phyloP scores from a whole-genome alignment of 2,888 invertebrate genomes.

The Drosophila suboccidentalis region DNA sequence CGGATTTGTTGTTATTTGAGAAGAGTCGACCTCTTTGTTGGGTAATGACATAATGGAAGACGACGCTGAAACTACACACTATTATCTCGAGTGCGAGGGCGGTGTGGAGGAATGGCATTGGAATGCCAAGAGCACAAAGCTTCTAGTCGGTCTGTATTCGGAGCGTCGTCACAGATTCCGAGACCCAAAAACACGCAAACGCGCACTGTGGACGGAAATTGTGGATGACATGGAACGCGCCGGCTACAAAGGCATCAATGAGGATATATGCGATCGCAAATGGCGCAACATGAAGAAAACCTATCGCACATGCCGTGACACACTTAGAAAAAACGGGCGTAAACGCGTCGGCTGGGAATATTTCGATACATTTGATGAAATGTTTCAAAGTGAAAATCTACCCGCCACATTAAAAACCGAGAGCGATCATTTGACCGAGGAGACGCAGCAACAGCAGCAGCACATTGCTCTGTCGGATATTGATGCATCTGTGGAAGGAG shows the following conservation, averaged over 20 bases:
- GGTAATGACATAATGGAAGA: conserved; percentile 40
- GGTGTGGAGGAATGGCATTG: conserved; percentile 61
- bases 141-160: conserved; percentile 55
- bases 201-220: conserved; percentile 56
- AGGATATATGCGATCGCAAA: conserved; percentile 63
- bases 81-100: conserved; percentile 45
- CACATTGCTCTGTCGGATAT: conserved; percentile 24
- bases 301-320: conserved; percentile 58
- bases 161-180: conserved; percentile 47
- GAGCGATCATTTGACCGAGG: neutral
- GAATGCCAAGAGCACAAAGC: conserved; percentile 54
- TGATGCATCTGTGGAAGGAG: conserved; percentile 4
- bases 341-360: conserved; percentile 60
- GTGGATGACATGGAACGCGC: conserved; percentile 57
- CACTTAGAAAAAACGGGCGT: conserved; percentile 49
- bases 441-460: conserved; percentile 1
- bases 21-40: too few species aligned
- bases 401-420: neutral
- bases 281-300: conserved; percentile 68
- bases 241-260: conserved; percentile 57
- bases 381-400: conserved; percentile 49
- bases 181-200: conserved; percentile 56
- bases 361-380: conserved; percentile 53
- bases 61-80: conserved; percentile 60
- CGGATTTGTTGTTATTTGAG: too few species aligned